phyloP scores from a whole-genome alignment of 53 echinoderm and acorn worm genomes.

The Arbacia lixula region DNA sequence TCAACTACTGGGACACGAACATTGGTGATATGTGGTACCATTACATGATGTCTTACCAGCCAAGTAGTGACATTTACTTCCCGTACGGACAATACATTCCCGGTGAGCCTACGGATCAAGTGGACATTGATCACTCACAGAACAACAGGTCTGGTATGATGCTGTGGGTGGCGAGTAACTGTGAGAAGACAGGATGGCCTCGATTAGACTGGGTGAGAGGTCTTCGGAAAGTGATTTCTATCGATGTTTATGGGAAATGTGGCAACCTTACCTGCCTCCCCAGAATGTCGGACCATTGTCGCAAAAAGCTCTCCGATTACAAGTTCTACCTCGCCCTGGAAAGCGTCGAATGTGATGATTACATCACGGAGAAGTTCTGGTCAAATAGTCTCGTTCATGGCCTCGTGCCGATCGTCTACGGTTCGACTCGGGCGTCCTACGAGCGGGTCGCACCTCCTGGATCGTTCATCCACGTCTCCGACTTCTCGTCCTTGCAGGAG shows the following conservation, averaged over 20 bases:
- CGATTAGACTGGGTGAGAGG: constrained; percentile 66
- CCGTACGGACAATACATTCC: constrained; percentile 69
- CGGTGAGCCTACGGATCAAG: constrained; percentile 46
- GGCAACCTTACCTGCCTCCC: constrained; percentile 70
- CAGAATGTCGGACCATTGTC: constrained; percentile 62
- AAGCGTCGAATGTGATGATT: constrained; percentile 75
- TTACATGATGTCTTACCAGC: no score
- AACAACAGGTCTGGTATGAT: constrained; percentile 59
- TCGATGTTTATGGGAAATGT: constrained; percentile 72
- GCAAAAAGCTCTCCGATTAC: constrained; percentile 52
- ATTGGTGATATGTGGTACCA: constrained; percentile 55
- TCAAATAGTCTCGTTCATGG: constrained; percentile 44
- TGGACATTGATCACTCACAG: constrained; percentile 4
- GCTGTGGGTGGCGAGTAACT: constrained; percentile 81
- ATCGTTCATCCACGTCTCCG: constrained; percentile 74
- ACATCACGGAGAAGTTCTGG: no score
- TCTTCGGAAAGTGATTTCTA: constrained; percentile 45
- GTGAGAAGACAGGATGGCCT: constrained; percentile 79
- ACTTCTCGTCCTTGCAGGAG: constrained; percentile 55
- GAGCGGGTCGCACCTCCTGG: no score
- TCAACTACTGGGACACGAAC: constrained; percentile 65
- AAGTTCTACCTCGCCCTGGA: constrained; percentile 80
- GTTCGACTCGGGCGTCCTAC: constrained; percentile 63
- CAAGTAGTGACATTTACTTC: constrained; percentile 52
- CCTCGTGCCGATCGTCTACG: constrained; percentile 78